Conservation (phyloP, 35 echinoderm and acorn worm species). For the Amphiura filiformis region DNA sequence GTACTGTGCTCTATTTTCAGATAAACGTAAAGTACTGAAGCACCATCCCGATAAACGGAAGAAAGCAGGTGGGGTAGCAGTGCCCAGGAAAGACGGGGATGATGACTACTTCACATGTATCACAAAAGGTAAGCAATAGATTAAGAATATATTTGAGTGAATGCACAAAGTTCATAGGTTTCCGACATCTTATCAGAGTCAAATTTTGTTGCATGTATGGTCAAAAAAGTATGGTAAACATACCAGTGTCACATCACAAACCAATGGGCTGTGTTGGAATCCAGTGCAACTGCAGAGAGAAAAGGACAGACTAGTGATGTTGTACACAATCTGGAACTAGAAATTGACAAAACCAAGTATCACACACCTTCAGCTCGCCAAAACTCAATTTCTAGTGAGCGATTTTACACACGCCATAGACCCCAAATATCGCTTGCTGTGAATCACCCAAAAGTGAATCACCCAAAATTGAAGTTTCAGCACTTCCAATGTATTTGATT, state of each 20-base stretch:
- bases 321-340: not conserved
- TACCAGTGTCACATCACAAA: not conserved
- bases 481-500: too few relatives aligned
- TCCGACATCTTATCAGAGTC: too few relatives aligned
- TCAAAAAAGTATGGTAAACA: not conserved
- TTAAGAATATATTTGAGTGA: too few relatives aligned
- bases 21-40: constrained; percentile 90
- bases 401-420: too few relatives aligned
- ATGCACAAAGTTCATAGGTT: too few relatives aligned
- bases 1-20: constrained; percentile 19
- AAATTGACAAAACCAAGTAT: not conserved
- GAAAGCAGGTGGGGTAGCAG: constrained; percentile 29
- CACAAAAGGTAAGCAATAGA: constrained; percentile 73
- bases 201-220: too few relatives aligned
- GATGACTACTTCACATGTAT: constrained; percentile 95
- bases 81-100: constrained; percentile 52
- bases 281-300: not conserved
- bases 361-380: too few relatives aligned
- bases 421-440: too few relatives aligned
- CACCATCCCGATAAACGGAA: constrained; percentile 98
- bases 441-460: too few relatives aligned
- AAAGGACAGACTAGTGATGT: not conserved
- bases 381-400: too few relatives aligned
- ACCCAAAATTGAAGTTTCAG: too few relatives aligned
- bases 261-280: not conserved